These are phyloP conservation scores for Petrolisthes cinctipes DNA, from an alignment of 2,888 invertebrate genomes.

Conservation along the genomic window DNA sequence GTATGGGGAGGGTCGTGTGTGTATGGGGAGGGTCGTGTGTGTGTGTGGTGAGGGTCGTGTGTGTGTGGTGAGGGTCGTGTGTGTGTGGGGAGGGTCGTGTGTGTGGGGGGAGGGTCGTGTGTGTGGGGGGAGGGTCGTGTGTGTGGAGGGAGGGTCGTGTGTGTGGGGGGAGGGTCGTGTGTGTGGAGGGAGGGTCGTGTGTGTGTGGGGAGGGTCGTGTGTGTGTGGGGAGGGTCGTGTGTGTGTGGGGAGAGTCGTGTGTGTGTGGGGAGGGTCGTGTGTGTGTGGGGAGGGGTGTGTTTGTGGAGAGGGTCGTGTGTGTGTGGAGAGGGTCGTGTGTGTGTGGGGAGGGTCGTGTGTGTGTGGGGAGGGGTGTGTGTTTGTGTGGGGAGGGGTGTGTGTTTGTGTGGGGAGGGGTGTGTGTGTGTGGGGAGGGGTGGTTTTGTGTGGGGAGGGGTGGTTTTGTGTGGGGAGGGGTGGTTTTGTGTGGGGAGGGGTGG, in stretches of 20 bases:
- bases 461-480: too few species aligned
- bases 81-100: neutral
- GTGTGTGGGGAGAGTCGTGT: too few species aligned
- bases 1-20: too few species aligned
- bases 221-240: too few species aligned
- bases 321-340: conserved; percentile 11
- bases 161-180: neutral
- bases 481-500: too few species aligned
- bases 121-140: neutral
- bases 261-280: neutral
- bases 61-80: neutral
- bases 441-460: too few species aligned
- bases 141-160: too few species aligned
- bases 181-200: neutral
- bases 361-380: neutral
- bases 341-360: neutral
- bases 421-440: neutral
- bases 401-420: neutral
- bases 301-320: conserved; percentile 9
- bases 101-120: too few species aligned
- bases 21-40: neutral
- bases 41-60: neutral
- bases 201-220: conserved; percentile 9
- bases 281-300: neutral
- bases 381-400: neutral